phyloP scores from a whole-genome alignment of 1,140 invertebrate genomes.

The Papilio polytes region DNA sequence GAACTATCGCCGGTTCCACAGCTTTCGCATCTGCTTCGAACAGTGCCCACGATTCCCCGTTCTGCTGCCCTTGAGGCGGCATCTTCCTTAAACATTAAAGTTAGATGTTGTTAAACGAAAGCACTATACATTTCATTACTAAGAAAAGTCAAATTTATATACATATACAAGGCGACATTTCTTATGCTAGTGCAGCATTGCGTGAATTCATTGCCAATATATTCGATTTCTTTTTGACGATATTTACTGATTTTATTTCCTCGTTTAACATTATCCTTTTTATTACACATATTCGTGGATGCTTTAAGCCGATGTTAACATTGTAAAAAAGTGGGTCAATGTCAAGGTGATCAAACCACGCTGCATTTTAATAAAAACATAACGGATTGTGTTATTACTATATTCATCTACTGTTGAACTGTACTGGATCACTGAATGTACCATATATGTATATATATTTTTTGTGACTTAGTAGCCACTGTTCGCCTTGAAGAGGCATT shows the following conservation, averaged over 20 bases:
- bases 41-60: conserved; percentile 30
- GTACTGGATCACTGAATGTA: too few species aligned
- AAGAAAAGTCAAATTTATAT: not conserved
- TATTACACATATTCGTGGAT: too few species aligned
- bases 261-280: not conserved
- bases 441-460: too few species aligned
- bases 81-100: conserved; percentile 16
- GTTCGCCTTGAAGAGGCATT: too few species aligned
- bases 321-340: too few species aligned
- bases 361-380: too few species aligned
- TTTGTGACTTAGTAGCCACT: too few species aligned
- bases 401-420: too few species aligned
- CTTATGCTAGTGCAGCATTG: not conserved
- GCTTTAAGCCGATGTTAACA: too few species aligned
- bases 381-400: too few species aligned
- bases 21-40: conserved; percentile 31
- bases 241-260: conserved; percentile 8
- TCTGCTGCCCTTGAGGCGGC: conserved; percentile 30
- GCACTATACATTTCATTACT: not conserved
- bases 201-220: not conserved
- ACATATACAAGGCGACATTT: too few species aligned
- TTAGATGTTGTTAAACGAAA: not conserved
- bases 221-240: not conserved
- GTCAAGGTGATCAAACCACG: too few species aligned
- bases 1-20: not conserved